phyloP scores from a whole-genome alignment of 2,113 vertebrate genomes.

The Podarcis raffonei region DNA sequence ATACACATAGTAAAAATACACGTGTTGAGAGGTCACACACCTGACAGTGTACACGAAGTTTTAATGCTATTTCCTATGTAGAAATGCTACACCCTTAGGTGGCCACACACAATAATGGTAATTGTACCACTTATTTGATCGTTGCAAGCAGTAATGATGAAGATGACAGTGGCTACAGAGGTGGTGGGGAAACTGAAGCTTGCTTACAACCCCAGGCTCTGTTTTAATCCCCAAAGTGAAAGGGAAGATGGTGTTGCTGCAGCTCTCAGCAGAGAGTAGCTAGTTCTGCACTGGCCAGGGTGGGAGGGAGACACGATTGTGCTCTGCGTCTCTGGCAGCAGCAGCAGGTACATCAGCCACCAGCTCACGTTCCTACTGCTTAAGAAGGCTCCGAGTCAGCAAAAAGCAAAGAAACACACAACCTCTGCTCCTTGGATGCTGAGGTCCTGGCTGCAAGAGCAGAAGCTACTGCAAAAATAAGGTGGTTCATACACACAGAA shows the following conservation, averaged over 20 bases:
- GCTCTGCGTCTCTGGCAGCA: background rate
- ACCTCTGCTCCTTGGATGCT: background rate
- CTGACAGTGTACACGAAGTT: background rate
- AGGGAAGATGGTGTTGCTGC: background rate
- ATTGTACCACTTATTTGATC: background rate
- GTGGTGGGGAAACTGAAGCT: background rate
- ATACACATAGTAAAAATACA: background rate
- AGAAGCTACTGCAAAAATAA: background rate
- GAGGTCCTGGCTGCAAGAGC: background rate
- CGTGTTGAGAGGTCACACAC: background rate
- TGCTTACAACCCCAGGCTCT: background rate
- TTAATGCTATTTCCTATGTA: background rate
- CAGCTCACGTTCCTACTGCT: background rate
- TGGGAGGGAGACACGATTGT: background rate
- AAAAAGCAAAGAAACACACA: background rate
- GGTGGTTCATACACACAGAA: background rate
- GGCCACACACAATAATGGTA: no score
- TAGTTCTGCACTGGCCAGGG: background rate
- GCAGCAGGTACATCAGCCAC: background rate
- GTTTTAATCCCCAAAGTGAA: background rate
- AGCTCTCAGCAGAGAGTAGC: background rate
- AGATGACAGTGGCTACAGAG: background rate
- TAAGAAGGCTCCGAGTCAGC: background rate
- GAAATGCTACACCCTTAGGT: background rate
- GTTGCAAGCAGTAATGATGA: background rate